phyloP scores from a whole-genome alignment of 2,888 invertebrate species.

The Rhingia campestris region DNA sequence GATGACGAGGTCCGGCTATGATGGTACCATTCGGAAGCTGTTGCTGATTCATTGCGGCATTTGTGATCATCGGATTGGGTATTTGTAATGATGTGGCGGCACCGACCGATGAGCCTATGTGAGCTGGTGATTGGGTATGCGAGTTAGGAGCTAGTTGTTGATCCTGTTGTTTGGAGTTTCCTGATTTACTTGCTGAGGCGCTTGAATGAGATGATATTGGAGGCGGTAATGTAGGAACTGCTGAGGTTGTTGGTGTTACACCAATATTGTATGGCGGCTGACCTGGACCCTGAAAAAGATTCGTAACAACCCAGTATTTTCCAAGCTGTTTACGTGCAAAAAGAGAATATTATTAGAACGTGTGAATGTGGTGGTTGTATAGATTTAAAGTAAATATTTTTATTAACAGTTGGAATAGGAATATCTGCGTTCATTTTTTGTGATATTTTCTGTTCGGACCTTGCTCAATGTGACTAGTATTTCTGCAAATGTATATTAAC shows the following conservation, averaged over 20 bases:
- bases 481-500: too few species aligned
- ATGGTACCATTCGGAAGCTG: slow-evolving; percentile 78
- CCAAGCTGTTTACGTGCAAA: slow-evolving; percentile 89
- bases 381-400: background rate
- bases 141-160: slow-evolving; percentile 65
- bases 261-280: slow-evolving; percentile 77
- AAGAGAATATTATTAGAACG: slow-evolving; percentile 78
- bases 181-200: slow-evolving; percentile 68
- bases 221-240: slow-evolving; percentile 76
- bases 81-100: slow-evolving; percentile 76
- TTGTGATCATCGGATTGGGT: slow-evolving; percentile 77
- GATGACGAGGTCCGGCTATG: slow-evolving; percentile 76
- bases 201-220: slow-evolving; percentile 77
- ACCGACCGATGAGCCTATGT: slow-evolving; percentile 74
- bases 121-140: slow-evolving; percentile 69
- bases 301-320: slow-evolving; percentile 93
- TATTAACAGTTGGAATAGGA: too few species aligned
- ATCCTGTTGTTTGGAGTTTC: slow-evolving; percentile 74
- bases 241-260: slow-evolving; percentile 76
- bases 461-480: too few species aligned
- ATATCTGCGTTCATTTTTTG: too few species aligned
- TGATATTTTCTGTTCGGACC: too few species aligned
- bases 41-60: slow-evolving; percentile 76
- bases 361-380: background rate
- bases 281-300: slow-evolving; percentile 86